phyloP scores from a whole-genome alignment of 2,888 invertebrate genomes.

The Herminia tarsipennalis region DNA sequence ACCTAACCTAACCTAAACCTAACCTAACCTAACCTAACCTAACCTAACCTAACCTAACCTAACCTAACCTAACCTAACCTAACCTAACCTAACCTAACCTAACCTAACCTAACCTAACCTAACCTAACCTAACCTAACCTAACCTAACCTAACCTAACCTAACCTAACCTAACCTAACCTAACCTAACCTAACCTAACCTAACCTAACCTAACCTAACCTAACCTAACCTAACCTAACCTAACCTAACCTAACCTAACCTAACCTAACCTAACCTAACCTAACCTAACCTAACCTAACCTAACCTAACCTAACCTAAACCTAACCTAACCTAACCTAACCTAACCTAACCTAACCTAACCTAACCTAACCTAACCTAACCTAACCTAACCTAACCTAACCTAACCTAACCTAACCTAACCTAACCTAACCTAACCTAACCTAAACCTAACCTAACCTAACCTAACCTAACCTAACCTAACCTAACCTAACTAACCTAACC shows the following conservation, averaged over 20 bases:
- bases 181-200: conserved; percentile 6
- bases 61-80: conserved; percentile 19
- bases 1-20: conserved; percentile 23
- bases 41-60: conserved; percentile 21
- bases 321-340: conserved; percentile 26
- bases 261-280: conserved; percentile 13
- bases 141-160: conserved; percentile 17
- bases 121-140: conserved; percentile 17
- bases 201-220: conserved; percentile 9
- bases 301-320: conserved; percentile 10
- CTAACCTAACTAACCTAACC: conserved; percentile 36
- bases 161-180: conserved; percentile 14
- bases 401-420: conserved; percentile 36
- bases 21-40: conserved; percentile 22
- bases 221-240: conserved; percentile 10
- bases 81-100: conserved; percentile 22
- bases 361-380: conserved; percentile 25
- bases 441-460: conserved; percentile 34
- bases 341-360: conserved; percentile 27
- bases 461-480: conserved; percentile 44
- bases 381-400: conserved; percentile 19
- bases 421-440: conserved; percentile 34
- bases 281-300: conserved; percentile 12
- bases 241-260: conserved; percentile 12
- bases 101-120: conserved; percentile 24